Evolutionary conservation across 1,140 invertebrate genomes (phyloP).

Genomic region (Platyscapa corneri): DNA sequence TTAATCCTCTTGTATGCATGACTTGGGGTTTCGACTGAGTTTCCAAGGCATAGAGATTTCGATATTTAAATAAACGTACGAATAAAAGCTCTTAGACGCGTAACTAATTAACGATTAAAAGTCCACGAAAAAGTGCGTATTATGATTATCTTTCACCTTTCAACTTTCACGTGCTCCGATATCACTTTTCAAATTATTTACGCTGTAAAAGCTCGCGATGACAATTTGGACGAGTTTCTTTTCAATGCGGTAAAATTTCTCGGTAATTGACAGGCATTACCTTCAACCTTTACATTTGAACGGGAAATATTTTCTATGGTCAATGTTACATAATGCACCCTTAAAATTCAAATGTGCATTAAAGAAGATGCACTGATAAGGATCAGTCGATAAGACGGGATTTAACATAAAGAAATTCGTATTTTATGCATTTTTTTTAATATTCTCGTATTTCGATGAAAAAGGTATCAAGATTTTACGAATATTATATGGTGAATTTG

Average conservation of each 20-base stretch:
- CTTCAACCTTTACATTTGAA: neutral
- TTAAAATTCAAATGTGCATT: neutral
- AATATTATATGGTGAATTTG: too few species aligned
- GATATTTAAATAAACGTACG: too few species aligned
- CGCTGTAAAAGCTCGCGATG: neutral
- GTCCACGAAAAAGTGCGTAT: neutral
- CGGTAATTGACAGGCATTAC: neutral
- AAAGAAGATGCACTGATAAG: neutral
- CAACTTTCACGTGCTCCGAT: too few species aligned
- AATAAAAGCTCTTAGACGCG: neutral
- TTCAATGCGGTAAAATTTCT: neutral
- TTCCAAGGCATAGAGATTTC: neutral
- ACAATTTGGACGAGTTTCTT: neutral
- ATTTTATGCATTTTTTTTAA: neutral
- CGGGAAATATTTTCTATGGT: conserved; percentile 2
- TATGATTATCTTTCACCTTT: too few species aligned
- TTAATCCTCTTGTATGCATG: neutral
- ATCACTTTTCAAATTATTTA: too few species aligned
- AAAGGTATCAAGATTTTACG: too few species aligned
- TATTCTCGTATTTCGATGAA: neutral
- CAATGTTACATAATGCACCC: neutral
- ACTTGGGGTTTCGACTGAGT: neutral
- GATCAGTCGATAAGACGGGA: neutral
- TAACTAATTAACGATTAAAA: neutral
- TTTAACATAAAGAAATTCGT: neutral